Evolutionary conservation across 2,797 vertebrate species (phyloP), one percentile per base, ranked within the genome.

Genomic region (Sebastes melanostomus): DNA sequence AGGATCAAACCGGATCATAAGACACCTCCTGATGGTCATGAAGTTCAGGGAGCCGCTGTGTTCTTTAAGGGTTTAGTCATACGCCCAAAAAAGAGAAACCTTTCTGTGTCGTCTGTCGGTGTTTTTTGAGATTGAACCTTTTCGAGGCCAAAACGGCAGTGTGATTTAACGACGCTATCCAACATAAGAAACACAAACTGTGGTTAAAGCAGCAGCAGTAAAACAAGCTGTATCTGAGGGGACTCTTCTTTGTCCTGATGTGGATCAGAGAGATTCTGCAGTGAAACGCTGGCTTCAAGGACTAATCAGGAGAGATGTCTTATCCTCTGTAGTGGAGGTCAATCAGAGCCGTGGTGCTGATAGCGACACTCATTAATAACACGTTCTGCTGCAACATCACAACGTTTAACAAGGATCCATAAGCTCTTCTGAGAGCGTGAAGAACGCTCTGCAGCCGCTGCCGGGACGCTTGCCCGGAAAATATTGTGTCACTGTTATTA

Each of bases 401-500:
- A 16, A 18, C 27, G 10, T 82, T 91, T 82, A 61, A 85, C 18
- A 25, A 55, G 61, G 77, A 89, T 90, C 88, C 84, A 60, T 91
- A 73, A 86, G 82, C 61, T 58, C 14, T 46, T 90, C 91, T 85
- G 38, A 86, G 82, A 69, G 70, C 56, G 66, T 88, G 86, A 87
- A 90, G 90, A 90, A 91, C 70, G 29, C 63, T 3, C 79, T 90
- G 85, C 36, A 95, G 90, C 89, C 90, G 75, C 87, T 95, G 85
- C 86, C 96, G 96, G 94, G 89, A 88, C 63, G 73, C 82, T 83
- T 66, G 78, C 69, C 88, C 92, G 91, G 93, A 96, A 95, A 95
- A 91, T 91, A 87, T 93, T 95, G 87, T 90, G 91, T 96, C 93
- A 92, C 82, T 81, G 81, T 89, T 89, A 80, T 95, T 95, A 96